Conservation (phyloP, 2,797 vertebrate species). For the Halcyon smyrnensis region DNA sequence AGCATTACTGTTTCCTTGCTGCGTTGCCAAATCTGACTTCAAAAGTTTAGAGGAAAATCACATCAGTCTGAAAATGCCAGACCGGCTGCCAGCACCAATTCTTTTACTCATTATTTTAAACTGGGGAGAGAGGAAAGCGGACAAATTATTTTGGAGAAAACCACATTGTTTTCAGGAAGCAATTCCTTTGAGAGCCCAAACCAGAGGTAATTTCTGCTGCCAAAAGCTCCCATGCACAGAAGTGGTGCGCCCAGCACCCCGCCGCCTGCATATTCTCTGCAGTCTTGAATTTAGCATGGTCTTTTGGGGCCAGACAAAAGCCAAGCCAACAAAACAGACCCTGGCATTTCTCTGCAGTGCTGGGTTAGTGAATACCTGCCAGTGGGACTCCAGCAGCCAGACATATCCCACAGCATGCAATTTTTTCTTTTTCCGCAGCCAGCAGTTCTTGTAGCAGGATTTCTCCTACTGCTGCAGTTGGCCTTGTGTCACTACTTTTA, state of each 20-base stretch:
- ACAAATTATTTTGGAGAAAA: conserved; percentile 26
- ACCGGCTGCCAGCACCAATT: not conserved
- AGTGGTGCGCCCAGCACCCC: not conserved
- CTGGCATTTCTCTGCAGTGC: not conserved
- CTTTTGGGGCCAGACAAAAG: not conserved
- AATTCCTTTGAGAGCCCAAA: not conserved
- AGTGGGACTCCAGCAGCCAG: not conserved
- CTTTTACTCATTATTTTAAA: conserved; percentile 5
- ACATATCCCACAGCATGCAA: not conserved
- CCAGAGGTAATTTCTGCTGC: not conserved
- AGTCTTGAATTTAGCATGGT: not conserved
- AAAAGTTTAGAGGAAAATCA: not conserved
- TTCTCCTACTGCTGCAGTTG: not conserved
- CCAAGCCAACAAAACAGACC: conserved; percentile 21
- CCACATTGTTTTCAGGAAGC: not conserved
- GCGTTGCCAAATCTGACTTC: not conserved
- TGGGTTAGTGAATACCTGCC: not conserved
- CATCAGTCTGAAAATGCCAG: conserved; percentile 15
- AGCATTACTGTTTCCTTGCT: not conserved
- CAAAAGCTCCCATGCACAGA: not conserved
- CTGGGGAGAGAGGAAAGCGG: not conserved
- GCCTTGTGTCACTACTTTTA: not conserved
- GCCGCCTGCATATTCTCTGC: not conserved
- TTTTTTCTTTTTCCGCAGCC: conserved; percentile 10
- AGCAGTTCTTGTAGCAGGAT: not conserved